Base-by-base conservation (phyloP, 2,113 vertebrate species). In the Scartelaos histophorus region DNA sequence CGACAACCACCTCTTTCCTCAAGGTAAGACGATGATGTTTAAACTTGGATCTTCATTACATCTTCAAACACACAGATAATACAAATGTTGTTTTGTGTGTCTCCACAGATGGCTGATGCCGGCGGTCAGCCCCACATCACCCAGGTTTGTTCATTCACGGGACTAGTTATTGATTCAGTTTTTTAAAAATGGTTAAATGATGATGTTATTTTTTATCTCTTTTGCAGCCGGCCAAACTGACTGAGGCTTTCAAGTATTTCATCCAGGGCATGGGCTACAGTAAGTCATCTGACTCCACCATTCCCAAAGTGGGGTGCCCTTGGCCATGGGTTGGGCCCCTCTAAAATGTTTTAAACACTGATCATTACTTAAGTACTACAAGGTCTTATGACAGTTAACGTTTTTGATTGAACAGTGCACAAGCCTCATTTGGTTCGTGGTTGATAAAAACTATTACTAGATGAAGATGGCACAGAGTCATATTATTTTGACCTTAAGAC, bases 241-340 rank as follows among this genome's bases (percentile, higher is more conserved):
- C 97, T 0, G 96, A 98, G 90, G 96, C 97, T 69, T 98, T 98
- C 91, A 98, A 98, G 88, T 97, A 99, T 88, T 99, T 99, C 87
- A 94, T 98, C 81, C 97, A 99, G 84, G 97, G 96, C 85, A 98
- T 98, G 96, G 96, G 96, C 91, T 98, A 96, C 86, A 95, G 94
- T 95, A 90, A 95, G 95, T 94, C 21, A 0, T 7, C 11, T 57
- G 2, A 29, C 35, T 13, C 15, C 57, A 60, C 3, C 5, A 22
- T 10, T 21, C 22, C 2, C 13, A 57, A 22, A 57, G 2, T 38
- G 35, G 35, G 35, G 5, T 38, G 1, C 35, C 35, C 35, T 29
- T 2, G 29, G 29, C 29, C 29, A 29, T 4, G 29, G 2, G 29
- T 29, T 29, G 29, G 29, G 4, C 4, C 29, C 29, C 29, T 29